Evolutionary conservation across 1,140 invertebrate genomes (phyloP), one percentile per base, ranked within the genome.

Genomic region (Drosophila tani): DNA sequence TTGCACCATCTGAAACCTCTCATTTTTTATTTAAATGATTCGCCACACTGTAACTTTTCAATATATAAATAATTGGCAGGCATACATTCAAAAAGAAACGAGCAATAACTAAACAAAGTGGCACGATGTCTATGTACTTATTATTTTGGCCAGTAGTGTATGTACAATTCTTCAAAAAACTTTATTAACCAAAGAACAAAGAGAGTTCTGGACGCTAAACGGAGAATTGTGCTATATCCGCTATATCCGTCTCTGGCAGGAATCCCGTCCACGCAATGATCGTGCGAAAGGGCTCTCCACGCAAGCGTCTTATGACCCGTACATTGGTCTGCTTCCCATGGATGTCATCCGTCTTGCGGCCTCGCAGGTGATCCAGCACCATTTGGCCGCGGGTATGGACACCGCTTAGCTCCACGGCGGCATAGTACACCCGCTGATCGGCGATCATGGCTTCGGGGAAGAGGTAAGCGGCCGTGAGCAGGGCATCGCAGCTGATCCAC

Each of bases 401-500:
- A 5, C 85, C 85, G 12, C 2, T 27, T 4, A 88, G 47, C 19
- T 88, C 85, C 15, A 83, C 77, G 24, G 80, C 73, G 14, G 93
- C 93, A 70, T 95, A 92, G 75, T 93, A 92, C 0, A 71, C 35
- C 5, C 60, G 62, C 43, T 75, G 62, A 45, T 91, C 82, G 27
- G 55, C 75, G 27, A 93, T 91, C 32, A 92, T 73, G 5, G 75
- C 64, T 1, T 92, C 29, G 4, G 94, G 94, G 69, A 92, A 84
- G 11, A 95, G 56, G 19, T 95, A 88, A 45, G 93, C 91, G 19
- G 94, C 95, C 8, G 93, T 93, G 29, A 95, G 79, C 73, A 95
- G 86, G 24, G 94, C 93, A 81, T 96, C 95, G 67, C 94, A 95
- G 15, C 93, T 93, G 4, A 93, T 62, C 91, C 93, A 94, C 40